Conservation (phyloP, 2,797 vertebrate genomes). For the Chaetophractus vellerosus region DNA sequence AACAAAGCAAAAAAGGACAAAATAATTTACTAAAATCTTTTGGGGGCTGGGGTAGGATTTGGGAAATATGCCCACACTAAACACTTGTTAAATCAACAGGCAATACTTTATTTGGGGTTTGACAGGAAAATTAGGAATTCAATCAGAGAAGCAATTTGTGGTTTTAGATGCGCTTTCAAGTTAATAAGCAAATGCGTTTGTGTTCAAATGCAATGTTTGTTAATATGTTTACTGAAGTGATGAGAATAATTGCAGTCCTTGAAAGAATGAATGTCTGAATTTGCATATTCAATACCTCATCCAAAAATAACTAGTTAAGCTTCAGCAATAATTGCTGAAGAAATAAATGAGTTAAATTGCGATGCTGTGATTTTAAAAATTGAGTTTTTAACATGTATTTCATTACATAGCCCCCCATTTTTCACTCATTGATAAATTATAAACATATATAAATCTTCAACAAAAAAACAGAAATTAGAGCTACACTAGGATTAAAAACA, state of each 20-base stretch:
- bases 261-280: constrained; percentile 73
- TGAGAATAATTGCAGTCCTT: constrained; percentile 78
- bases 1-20: not conserved
- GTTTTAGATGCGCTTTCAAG: constrained; percentile 74
- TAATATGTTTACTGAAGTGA: constrained; percentile 75
- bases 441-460: not conserved
- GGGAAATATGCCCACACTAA: not conserved
- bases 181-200: constrained; percentile 82
- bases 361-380: constrained; percentile 38
- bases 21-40: not conserved
- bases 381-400: constrained; percentile 29
- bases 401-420: not conserved
- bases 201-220: constrained; percentile 76
- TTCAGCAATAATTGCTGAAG: constrained; percentile 54
- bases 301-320: constrained; percentile 80
- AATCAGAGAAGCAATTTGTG: constrained; percentile 84
- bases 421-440: not conserved
- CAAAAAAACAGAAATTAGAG: not conserved
- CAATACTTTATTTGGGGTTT: constrained; percentile 51
- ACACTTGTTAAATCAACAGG: not conserved
- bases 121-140: constrained; percentile 76
- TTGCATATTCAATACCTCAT: constrained; percentile 81
- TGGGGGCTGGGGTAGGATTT: not conserved
- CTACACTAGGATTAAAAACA: not conserved
- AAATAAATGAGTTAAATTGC: constrained; percentile 64